Percentiles rank a stretch among this genome's conserved stretches.
Evolutionary conservation across 2,113 vertebrate species (phyloP).

Genomic region (Chloropsis hardwickii): DNA sequence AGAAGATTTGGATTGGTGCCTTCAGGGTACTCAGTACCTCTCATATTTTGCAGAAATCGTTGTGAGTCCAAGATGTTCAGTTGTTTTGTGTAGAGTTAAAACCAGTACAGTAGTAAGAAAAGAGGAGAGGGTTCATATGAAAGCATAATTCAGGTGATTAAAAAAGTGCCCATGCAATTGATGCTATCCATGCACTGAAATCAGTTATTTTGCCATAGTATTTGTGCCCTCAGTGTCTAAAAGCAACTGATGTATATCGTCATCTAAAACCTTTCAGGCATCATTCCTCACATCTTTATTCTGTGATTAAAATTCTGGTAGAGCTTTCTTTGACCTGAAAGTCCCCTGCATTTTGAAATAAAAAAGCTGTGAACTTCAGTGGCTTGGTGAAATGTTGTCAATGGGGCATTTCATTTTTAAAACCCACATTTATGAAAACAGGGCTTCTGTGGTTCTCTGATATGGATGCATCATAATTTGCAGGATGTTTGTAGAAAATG

Average conservation of each 20-base stretch:
- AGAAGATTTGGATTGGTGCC: background rate
- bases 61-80: background rate
- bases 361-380: background rate
- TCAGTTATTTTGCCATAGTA: background rate
- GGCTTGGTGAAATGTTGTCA: background rate
- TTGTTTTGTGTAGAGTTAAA: background rate
- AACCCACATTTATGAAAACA: background rate
- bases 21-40: background rate
- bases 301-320: background rate
- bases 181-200: background rate
- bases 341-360: background rate
- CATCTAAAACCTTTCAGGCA: background rate
- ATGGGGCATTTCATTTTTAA: background rate
- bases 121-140: background rate
- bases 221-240: background rate
- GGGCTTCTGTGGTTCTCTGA: background rate
- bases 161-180: background rate
- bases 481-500: background rate
- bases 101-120: background rate
- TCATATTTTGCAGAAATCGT: background rate
- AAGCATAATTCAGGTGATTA: background rate
- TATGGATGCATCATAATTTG: background rate
- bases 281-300: background rate
- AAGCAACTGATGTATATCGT: background rate
- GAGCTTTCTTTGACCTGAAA: background rate